These are phyloP conservation scores for Plecotus auritus DNA, from an alignment of 2,113 vertebrate genomes.

Conservation along the genomic window DNA sequence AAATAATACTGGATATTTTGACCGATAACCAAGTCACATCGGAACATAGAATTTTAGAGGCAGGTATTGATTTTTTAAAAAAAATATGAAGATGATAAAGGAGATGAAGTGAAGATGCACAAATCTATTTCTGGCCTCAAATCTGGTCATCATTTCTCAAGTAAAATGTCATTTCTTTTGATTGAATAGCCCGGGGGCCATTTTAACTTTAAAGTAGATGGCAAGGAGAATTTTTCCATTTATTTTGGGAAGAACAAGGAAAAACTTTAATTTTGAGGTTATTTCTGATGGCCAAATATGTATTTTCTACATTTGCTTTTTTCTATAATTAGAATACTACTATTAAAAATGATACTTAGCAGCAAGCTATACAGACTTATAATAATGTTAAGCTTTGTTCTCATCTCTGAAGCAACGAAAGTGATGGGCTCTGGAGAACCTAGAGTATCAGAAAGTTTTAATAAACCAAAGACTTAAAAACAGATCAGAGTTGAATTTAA, in stretches of 20 bases:
- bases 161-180: slow-evolving; percentile 24
- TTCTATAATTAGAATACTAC: not conserved
- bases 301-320: not conserved
- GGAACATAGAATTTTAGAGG: slow-evolving; percentile 17
- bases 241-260: not conserved
- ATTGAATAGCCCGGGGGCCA: not conserved
- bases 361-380: not conserved
- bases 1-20: not conserved
- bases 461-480: not conserved
- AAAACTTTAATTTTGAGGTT: not conserved
- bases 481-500: not conserved
- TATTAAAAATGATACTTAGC: not conserved
- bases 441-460: not conserved
- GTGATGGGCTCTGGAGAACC: not conserved
- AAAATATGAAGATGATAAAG: slow-evolving; percentile 33
- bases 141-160: slow-evolving; percentile 15
- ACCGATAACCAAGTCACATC: not conserved
- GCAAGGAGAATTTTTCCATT: not conserved
- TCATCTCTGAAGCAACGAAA: not conserved
- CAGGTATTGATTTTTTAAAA: slow-evolving; percentile 21
- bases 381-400: not conserved
- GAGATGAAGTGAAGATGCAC: not conserved
- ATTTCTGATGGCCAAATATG: not conserved
- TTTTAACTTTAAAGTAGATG: not conserved
- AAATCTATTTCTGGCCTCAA: slow-evolving; percentile 22